These are phyloP conservation scores for Mastigias papua DNA, from an alignment of 30 jellyfish, hydroid and myxozoan genomes.

Conservation along the genomic window DNA sequence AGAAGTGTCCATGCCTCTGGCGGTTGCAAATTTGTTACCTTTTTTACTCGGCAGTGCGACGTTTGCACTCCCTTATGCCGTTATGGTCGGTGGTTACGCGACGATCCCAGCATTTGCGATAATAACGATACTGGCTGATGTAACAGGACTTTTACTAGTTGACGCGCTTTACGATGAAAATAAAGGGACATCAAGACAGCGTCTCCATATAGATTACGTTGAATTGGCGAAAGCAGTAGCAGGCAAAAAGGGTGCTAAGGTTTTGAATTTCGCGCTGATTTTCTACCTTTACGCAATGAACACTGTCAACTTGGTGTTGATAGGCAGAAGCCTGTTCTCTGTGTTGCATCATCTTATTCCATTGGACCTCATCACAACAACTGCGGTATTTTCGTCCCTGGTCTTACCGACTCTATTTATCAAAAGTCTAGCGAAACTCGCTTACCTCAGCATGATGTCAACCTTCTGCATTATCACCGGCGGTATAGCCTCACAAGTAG, in stretches of 20 bases:
- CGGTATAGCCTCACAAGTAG: conserved; percentile 53
- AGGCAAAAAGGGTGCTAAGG: conserved; percentile 60
- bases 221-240: conserved; percentile 62
- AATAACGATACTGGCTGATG: conserved; percentile 55
- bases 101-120: conserved; percentile 51
- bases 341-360: conserved; percentile 35
- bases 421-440: conserved; percentile 56
- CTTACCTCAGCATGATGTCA: conserved; percentile 75
- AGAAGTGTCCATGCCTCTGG: conserved; percentile 58
- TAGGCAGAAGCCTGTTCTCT: conserved; percentile 57
- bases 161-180: conserved; percentile 69
- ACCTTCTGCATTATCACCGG: conserved; percentile 54
- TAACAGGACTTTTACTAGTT: conserved; percentile 59
- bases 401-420: conserved; percentile 68
- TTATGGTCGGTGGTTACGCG: conserved; percentile 65
- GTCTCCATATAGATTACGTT: conserved; percentile 44
- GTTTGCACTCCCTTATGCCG: conserved; percentile 71
- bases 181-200: conserved; percentile 10
- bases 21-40: conserved; percentile 68
- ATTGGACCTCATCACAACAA: conserved; percentile 26
- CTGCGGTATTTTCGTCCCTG: conserved; percentile 37
- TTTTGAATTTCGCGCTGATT: conserved; percentile 37
- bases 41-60: conserved; percentile 63
- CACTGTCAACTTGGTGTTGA: conserved; percentile 38
- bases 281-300: conserved; percentile 51